Evolutionary conservation across 2,113 vertebrate genomes (phyloP).

Genomic region (Tauraco erythrolophus): DNA sequence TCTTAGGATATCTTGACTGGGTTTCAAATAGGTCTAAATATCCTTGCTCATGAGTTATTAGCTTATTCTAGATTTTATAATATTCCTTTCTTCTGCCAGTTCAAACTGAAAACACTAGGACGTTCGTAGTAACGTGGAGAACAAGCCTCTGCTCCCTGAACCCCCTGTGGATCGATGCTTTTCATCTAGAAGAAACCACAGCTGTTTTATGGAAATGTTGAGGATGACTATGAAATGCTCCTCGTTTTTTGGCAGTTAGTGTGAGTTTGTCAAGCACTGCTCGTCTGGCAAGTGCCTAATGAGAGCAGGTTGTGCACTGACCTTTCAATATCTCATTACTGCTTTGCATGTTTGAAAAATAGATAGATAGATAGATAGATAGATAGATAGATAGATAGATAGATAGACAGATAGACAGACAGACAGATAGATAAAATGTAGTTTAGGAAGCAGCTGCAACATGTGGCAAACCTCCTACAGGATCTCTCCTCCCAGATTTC

Average conservation of each 20-base stretch:
- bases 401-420: background rate
- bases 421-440: no score
- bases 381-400: no score
- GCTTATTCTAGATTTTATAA: background rate
- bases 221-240: background rate
- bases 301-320: background rate
- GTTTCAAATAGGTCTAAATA: background rate
- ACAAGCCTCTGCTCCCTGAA: background rate
- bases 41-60: background rate
- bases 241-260: background rate
- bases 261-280: background rate
- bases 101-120: background rate
- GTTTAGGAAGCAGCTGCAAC: background rate
- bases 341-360: background rate
- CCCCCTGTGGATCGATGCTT: background rate
- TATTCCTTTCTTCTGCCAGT: background rate
- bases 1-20: background rate
- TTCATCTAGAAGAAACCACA: background rate
- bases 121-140: background rate
- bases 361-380: background rate
- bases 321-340: background rate
- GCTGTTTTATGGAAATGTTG: background rate
- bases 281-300: background rate
- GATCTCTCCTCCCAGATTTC: background rate
- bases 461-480: background rate